phyloP scores from a whole-genome alignment of 2,797 vertebrate species.

The Picus viridis region DNA sequence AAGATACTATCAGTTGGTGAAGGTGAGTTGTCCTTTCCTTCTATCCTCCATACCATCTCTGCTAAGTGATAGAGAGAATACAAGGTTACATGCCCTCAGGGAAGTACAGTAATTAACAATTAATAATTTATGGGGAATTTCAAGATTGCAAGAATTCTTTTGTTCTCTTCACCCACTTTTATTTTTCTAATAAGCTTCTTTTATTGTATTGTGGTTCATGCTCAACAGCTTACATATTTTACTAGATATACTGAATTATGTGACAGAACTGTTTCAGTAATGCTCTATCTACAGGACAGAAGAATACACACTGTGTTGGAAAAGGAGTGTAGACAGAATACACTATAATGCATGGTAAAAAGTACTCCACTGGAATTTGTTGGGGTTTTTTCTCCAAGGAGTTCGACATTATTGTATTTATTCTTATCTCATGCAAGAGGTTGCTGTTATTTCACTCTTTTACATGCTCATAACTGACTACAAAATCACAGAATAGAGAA shows the following conservation, averaged over 20 bases:
- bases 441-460: background rate
- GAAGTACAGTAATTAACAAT: background rate
- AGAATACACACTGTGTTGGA: background rate
- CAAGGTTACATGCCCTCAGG: background rate
- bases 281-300: background rate
- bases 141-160: background rate
- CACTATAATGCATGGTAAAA: background rate
- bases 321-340: background rate
- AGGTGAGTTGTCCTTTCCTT: background rate
- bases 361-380: background rate
- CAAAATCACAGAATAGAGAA: background rate
- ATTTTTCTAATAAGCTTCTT: background rate
- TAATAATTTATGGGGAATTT: background rate
- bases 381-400: too few relatives aligned
- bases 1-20: background rate
- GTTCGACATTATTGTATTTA: background rate
- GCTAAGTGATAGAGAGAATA: background rate
- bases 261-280: background rate
- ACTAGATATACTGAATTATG: background rate
- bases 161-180: background rate
- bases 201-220: background rate
- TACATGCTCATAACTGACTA: background rate
- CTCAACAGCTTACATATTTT: background rate
- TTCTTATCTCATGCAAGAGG: background rate
- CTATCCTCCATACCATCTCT: background rate